A percentile compares a stretch with the other conserved stretches of the same genome.
phyloP scores from a whole-genome alignment of 2,113 vertebrate species.

The Arenaria interpres region DNA sequence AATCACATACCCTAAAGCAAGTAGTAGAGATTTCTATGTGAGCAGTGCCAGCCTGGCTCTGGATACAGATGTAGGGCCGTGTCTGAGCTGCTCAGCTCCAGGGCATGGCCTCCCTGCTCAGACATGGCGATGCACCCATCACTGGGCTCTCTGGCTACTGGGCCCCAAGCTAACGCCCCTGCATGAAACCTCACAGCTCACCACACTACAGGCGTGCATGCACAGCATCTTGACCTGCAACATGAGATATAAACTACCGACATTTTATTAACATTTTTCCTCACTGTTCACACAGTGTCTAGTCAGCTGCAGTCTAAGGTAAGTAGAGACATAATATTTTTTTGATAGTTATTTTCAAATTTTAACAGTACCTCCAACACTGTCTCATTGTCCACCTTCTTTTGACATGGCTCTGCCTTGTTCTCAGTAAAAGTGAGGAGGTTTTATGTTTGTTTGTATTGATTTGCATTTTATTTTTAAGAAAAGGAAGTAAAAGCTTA shows the following conservation, averaged over 20 bases:
- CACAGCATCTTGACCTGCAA: neutral
- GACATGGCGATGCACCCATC: fast-evolving
- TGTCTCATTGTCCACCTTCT: neutral
- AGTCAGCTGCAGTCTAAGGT: neutral
- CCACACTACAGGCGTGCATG: fast-evolving
- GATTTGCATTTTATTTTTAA: neutral
- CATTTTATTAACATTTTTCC: neutral
- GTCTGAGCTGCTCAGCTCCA: neutral
- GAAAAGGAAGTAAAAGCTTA: neutral
- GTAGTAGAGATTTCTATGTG: neutral
- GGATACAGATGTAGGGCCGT: fast-evolving
- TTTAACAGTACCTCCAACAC: neutral
- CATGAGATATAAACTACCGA: neutral
- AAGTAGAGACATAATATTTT: neutral
- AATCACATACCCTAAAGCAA: neutral
- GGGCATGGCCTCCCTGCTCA: neutral
- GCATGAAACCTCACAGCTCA: neutral
- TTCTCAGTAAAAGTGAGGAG: neutral
- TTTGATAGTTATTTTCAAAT: neutral
- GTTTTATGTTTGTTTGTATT: neutral
- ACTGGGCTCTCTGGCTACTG: neutral
- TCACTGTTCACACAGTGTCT: neutral
- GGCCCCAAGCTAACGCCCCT: fast-evolving
- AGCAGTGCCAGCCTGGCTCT: neutral
- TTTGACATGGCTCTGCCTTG: neutral